Conservation (phyloP, 2,113 vertebrate genomes). For the Psilopsiagon aymara region DNA sequence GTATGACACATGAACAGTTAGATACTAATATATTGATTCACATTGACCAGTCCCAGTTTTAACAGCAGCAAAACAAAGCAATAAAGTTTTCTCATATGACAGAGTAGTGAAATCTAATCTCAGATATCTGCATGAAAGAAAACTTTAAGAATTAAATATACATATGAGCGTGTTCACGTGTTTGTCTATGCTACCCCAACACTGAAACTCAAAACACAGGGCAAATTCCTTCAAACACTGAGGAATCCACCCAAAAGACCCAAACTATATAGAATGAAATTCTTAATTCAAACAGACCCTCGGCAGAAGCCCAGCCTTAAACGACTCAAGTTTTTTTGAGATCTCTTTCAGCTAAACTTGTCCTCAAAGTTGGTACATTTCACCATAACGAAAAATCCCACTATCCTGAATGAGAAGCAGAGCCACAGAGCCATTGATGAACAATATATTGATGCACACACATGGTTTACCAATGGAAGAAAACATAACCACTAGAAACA, state of each 20-base stretch:
- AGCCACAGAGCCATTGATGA: background rate
- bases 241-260: background rate
- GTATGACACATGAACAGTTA: background rate
- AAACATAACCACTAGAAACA: background rate
- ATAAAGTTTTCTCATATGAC: background rate
- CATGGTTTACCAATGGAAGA: background rate
- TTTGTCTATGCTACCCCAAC: background rate
- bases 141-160: background rate
- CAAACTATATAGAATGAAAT: background rate
- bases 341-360: background rate
- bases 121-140: background rate
- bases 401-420: background rate
- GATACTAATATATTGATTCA: background rate
- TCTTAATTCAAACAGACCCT: background rate
- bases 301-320: background rate
- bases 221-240: background rate
- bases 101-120: background rate
- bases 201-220: background rate
- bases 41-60: background rate
- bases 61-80: background rate
- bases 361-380: background rate
- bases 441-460: background rate
- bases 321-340: background rate
- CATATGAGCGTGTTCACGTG: fast-evolving
- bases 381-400: background rate